Evolutionary conservation across 2,888 invertebrate genomes (phyloP), one percentile per base, ranked within the genome.

Genomic region (Nemotelus nigrinus): DNA sequence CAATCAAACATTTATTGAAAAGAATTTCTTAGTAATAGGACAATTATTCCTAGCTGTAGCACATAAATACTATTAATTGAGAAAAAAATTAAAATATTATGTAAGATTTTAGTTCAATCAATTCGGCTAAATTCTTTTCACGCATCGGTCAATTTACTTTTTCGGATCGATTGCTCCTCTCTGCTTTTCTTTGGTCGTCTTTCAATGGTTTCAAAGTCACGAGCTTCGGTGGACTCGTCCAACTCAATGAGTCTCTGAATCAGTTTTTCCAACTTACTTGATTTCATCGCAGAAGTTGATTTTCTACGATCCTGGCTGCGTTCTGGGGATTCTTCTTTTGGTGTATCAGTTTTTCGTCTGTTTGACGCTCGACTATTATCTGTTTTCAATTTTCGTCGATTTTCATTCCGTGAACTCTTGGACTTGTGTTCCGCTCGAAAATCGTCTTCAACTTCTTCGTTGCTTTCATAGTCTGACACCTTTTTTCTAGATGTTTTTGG

Each of bases 251-350:
- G 4, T 6, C 55, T 53, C 43, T 70, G 70, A 6, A 70, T 53
- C 7, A 70, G 53, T 41, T n/a, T 53, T 5, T 55, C 70, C 53
- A 50, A 70, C 10, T 53, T 70, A 10, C n/a, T 55, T 53, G 47
- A 45, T 10, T 45, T 65, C 10, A 45, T 25, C 58, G n/a, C 58
- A 39, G 5, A 4, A 4, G 43, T 25, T 25, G 43, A 43, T 25
- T 63, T n/a, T 41, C 7, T 8, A 41, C 39, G 41, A 3, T 41
- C 41, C 0, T 63, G 3, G 7, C 39, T 41, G 41, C 25, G 4
- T 41, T 63, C 43, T 3, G 6, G 3, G 4, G 65, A 47, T 65
- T 3, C 47, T 5, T n/a, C 3, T 0, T 48, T 7, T 44, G 3
- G 5, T 45, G 43, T 45, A n/a, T 45, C 6, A 2, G 1, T 8